Evolutionary conservation across 92 coral and sea anemone genomes (phyloP), one percentile per base, ranked within the genome.

Genomic region (Parazoanthus darwini): DNA sequence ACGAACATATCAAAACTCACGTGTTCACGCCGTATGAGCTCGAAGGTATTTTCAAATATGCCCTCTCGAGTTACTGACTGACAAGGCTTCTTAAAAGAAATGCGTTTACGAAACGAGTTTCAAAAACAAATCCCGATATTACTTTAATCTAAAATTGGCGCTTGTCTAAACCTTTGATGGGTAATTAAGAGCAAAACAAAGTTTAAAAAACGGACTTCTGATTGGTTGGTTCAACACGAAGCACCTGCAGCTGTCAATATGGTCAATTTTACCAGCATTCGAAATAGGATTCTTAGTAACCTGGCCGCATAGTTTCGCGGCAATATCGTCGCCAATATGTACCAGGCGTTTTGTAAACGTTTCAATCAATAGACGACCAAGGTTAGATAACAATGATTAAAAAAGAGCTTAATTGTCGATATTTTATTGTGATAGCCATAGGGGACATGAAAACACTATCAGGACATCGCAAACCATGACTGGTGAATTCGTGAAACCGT

Each of bases 211-310:
- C 13, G 5, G 80, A 18, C 46, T 76, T 18, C 29, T 76, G 51
- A 76, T 76, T 76, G 80, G 80, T 9, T 76, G 54, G 14, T 76
- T 76, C 48, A 36, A 20, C 46, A 76, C 13, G 9, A 6, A 39
- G 80, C 80, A 76, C 80, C 80, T 76, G 80, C 80, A 76, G 79
- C 79, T 76, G 79, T 76, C 79, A 38, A 39, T 23, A 38, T 39
- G 79, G 14, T 5, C 54, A 54, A 42, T 38, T 75, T 39, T 5
- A 37, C 70, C 70, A 63, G 70, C 70, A 63, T 63, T 18, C 22
- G 70, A 63, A 63, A 76, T 76, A 42, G 33, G 39, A 23, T 18
- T 29, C 79, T 76, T 76, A 29, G 79, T 39, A 76, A 29, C 79
- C 79, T 76, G 79, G 79, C 33, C 33, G 33, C 79, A 76, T 76